These are phyloP conservation scores for Tholera decimalis DNA, from an alignment of 2,888 invertebrate genomes.

Conservation along the genomic window DNA sequence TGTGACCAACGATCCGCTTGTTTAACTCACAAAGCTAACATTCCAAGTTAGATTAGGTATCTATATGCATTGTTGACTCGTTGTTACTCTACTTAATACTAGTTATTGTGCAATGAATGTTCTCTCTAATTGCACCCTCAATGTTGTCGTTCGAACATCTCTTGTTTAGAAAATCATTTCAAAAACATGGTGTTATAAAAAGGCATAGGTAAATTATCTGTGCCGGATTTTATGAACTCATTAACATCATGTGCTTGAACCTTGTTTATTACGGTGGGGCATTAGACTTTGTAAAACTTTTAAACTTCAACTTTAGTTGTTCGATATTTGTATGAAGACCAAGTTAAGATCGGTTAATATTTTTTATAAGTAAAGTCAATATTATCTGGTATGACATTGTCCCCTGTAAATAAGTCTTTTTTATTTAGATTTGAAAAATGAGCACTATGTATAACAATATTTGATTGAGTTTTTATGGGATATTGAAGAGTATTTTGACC, in stretches of 20 bases:
- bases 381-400: neutral
- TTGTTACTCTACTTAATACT: conserved; percentile 39
- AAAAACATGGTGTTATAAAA: conserved; percentile 35
- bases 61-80: conserved; percentile 42
- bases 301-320: too few species aligned
- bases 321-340: too few species aligned
- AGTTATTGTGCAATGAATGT: conserved; percentile 36
- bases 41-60: conserved; percentile 45
- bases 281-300: conserved; percentile 18
- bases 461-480: neutral
- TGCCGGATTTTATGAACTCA: neutral
- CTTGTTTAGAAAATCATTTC: conserved; percentile 9
- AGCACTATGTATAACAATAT: neutral
- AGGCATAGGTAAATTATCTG: neutral
- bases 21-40: conserved; percentile 63
- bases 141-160: conserved; percentile 32
- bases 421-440: neutral
- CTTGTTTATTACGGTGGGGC: conserved; percentile 35
- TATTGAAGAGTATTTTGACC: conserved; percentile 20
- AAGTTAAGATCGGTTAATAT: too few species aligned
- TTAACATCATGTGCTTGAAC: conserved; percentile 45
- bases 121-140: conserved; percentile 30
- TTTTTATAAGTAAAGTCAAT: too few species aligned
- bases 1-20: conserved; percentile 57
- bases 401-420: neutral